These are phyloP conservation scores for Psylliodes chrysocephalus DNA, from an alignment of 2,888 invertebrate species.

Conservation along the genomic window DNA sequence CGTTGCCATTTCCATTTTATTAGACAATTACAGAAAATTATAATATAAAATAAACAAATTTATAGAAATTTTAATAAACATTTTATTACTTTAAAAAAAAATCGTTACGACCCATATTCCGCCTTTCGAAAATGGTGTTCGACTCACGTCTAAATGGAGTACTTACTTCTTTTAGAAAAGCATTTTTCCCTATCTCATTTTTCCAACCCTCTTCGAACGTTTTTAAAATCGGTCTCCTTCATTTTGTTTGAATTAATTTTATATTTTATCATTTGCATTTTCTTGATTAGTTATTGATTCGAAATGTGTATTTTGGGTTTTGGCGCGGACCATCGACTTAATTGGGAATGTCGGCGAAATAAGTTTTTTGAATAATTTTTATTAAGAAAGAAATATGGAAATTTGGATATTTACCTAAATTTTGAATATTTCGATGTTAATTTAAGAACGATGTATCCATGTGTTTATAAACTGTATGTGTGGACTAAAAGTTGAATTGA, in stretches of 20 bases:
- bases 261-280: constrained; percentile 57
- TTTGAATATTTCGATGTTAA: no score
- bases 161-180: constrained; percentile 57
- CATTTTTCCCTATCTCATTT: constrained; percentile 55
- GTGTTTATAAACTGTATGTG: no score
- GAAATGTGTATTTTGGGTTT: constrained; percentile 4
- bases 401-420: no score
- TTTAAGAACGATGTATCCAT: no score
- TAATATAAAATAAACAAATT: no score
- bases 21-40: no score
- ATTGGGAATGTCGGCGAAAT: background rate
- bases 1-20: no score
- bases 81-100: no score
- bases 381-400: no score
- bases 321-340: background rate
- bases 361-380: no score
- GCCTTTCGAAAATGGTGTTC: constrained; percentile 39
- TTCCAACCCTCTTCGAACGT: constrained; percentile 51
- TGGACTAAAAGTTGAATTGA: no score
- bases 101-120: constrained; percentile 26
- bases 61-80: no score
- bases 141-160: constrained; percentile 50
- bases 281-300: constrained; percentile 58
- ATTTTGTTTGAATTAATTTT: constrained; percentile 54
- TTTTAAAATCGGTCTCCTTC: constrained; percentile 49